A percentile compares a stretch with the other conserved stretches of the same genome.
Conservation (phyloP, 2,797 vertebrate species). For the Lepidocolaptes lacrymiger region DNA sequence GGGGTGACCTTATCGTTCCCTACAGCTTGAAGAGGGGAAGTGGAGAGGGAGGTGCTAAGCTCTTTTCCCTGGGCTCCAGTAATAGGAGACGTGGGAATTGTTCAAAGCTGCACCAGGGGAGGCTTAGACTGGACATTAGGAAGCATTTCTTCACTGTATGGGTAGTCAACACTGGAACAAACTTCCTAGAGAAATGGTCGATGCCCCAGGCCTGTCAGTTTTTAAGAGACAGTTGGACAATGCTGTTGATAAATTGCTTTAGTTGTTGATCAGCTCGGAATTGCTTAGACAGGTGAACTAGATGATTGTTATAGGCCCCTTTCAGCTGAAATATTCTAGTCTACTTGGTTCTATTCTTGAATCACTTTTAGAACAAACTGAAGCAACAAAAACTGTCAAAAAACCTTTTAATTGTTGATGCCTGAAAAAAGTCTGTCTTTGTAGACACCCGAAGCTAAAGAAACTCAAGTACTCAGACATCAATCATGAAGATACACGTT, state of each 20-base stretch:
- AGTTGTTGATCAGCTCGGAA: neutral
- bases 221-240: neutral
- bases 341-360: neutral
- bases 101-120: neutral
- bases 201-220: neutral
- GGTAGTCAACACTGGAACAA: neutral
- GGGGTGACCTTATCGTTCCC: accelerated
- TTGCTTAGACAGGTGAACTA: neutral
- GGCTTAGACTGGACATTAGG: neutral
- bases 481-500: neutral
- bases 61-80: neutral
- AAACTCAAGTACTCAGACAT: neutral
- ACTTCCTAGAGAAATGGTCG: neutral
- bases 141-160: neutral
- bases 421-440: neutral
- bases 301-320: neutral
- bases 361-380: neutral
- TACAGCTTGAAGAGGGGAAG: neutral
- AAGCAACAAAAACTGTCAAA: neutral
- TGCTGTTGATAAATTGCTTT: neutral
- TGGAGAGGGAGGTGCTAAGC: neutral
- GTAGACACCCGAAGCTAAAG: neutral
- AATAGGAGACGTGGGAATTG: accelerated
- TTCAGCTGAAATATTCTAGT: neutral
- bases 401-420: neutral